These are phyloP conservation scores for Phasia obesa DNA, from an alignment of 2,888 invertebrate genomes.

Conservation along the genomic window DNA sequence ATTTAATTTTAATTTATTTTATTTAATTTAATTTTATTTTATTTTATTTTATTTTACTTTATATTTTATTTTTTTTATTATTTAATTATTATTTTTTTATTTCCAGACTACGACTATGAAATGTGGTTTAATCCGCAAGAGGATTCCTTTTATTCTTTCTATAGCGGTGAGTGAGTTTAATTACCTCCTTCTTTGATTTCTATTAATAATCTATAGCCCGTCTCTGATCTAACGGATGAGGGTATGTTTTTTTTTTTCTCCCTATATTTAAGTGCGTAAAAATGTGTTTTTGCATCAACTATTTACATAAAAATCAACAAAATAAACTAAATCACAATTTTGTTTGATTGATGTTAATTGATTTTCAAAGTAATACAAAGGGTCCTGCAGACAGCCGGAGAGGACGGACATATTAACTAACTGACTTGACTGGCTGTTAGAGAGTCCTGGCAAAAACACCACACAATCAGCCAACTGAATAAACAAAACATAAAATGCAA, in stretches of 20 bases:
- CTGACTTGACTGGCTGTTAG: slow-evolving; percentile 20
- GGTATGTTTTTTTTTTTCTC: not conserved
- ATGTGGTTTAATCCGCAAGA: too few relatives aligned
- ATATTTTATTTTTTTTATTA: too few relatives aligned
- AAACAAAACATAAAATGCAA: slow-evolving; percentile 65
- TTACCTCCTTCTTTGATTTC: not conserved
- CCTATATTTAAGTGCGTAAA: slow-evolving; percentile 29
- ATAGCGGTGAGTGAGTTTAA: slow-evolving; percentile 10
- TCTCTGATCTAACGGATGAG: not conserved
- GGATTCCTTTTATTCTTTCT: too few relatives aligned
- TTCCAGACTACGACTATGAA: too few relatives aligned
- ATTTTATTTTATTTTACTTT: too few relatives aligned
- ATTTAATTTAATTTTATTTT: too few relatives aligned
- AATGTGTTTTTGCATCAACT: slow-evolving; percentile 39
- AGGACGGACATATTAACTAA: slow-evolving; percentile 5
- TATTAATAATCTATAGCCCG: not conserved
- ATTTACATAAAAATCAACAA: slow-evolving; percentile 67
- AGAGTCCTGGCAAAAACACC: slow-evolving; percentile 19
- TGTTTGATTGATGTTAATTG: slow-evolving; percentile 83
- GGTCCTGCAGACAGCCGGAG: slow-evolving; percentile 21
- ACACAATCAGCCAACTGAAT: slow-evolving; percentile 51
- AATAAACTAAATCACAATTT: slow-evolving; percentile 71
- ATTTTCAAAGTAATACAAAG: slow-evolving; percentile 80
- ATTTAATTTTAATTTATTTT: too few relatives aligned
- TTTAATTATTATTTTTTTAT: too few relatives aligned